Evolutionary conservation across 2,888 invertebrate species (phyloP).

Genomic region (Spilosoma lubricipeda): DNA sequence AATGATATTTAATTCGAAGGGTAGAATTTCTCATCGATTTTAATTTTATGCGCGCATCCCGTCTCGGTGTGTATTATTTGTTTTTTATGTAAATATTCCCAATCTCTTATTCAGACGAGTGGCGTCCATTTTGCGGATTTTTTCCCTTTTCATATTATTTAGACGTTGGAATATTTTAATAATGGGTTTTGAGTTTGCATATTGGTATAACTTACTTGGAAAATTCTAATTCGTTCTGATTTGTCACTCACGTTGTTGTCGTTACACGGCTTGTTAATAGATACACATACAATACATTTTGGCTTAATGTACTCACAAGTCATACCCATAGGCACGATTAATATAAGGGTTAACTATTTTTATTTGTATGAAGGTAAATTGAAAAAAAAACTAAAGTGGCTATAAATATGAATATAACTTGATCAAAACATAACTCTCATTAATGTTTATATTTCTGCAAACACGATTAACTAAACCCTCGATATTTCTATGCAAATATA

Average conservation of each 20-base stretch:
- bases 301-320: not conserved
- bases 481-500: conserved; percentile 32
- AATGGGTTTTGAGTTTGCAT: conserved; percentile 67
- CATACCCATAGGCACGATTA: not conserved
- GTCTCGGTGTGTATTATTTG: conserved; percentile 83
- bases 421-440: conserved; percentile 4
- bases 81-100: conserved; percentile 85
- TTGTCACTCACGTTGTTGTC: conserved; percentile 14
- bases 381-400: not conserved
- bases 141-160: conserved; percentile 73
- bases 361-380: not conserved
- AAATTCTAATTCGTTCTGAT: conserved; percentile 40
- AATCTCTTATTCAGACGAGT: conserved; percentile 80
- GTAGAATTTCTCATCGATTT: conserved; percentile 85
- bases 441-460: conserved; percentile 8
- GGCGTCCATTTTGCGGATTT: conserved; percentile 75
- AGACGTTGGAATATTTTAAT: conserved; percentile 72
- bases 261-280: not conserved
- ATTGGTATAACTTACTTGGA: conserved; percentile 53
- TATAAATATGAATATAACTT: not conserved
- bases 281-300: not conserved
- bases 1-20: conserved; percentile 86
- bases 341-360: not conserved
- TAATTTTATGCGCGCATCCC: conserved; percentile 86
- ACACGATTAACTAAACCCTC: conserved; percentile 17